Conservation (phyloP, 2,888 invertebrate species). For the Clepsis dumicolana region DNA sequence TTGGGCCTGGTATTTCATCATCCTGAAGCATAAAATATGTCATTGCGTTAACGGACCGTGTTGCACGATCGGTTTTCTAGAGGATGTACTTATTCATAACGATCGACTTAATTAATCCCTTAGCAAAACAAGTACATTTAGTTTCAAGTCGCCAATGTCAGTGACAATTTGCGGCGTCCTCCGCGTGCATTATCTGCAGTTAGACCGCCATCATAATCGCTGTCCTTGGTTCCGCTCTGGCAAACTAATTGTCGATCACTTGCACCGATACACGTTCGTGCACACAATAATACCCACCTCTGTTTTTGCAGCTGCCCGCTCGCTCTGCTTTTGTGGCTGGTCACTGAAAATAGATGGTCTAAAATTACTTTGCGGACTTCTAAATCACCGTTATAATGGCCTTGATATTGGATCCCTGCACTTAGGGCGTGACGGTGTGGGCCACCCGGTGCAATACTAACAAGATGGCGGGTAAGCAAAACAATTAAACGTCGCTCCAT, state of each 20-base stretch:
- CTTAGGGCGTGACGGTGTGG: conserved; percentile 34
- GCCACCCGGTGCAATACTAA: conserved; percentile 26
- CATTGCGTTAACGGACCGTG: conserved; percentile 12
- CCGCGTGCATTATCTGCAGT: conserved; percentile 65
- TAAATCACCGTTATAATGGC: conserved; percentile 43
- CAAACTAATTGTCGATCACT: conserved; percentile 73
- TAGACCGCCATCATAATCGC: conserved; percentile 69
- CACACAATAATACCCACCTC: conserved; percentile 76
- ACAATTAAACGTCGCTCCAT: conserved; percentile 11
- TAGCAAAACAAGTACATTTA: conserved; percentile 18
- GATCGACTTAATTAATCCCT: conserved; percentile 20
- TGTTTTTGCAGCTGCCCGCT: conserved; percentile 74
- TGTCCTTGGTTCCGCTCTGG: conserved; percentile 81
- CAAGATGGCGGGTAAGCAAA: conserved; percentile 19
- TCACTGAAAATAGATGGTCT: conserved; percentile 70
- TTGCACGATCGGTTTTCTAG: neutral
- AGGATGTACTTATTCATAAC: neutral
- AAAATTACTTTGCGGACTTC: conserved; percentile 44
- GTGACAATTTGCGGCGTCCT: conserved; percentile 57
- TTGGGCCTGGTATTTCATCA: conserved; percentile 84
- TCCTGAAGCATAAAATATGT: conserved; percentile 61
- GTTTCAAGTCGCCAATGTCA: conserved; percentile 44
- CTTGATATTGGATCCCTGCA: conserved; percentile 41
- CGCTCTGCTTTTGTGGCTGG: conserved; percentile 69
- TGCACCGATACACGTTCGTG: conserved; percentile 68